phyloP scores from a whole-genome alignment of 2,797 vertebrate genomes.

The Miichthys miiuy region DNA sequence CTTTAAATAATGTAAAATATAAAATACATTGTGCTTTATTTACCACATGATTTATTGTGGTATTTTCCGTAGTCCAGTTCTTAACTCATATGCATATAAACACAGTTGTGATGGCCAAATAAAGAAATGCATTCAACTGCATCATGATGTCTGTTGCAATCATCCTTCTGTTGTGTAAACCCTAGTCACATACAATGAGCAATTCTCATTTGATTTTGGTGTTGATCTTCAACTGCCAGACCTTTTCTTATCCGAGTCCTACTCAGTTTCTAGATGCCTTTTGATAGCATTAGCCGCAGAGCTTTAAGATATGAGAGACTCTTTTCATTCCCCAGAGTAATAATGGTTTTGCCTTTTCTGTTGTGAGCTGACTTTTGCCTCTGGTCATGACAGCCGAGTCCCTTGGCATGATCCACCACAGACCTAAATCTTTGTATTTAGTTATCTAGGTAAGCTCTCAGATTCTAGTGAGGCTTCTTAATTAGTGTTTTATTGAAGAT shows the following conservation, averaged over 20 bases:
- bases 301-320: constrained; percentile 2
- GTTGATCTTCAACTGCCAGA: constrained; percentile 7
- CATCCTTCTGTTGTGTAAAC: neutral
- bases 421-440: constrained; percentile 8
- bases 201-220: neutral
- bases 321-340: constrained; percentile 13
- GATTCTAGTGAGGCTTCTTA: constrained; percentile 10
- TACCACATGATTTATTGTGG: too few species aligned
- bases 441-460: constrained; percentile 15
- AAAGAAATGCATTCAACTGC: neutral
- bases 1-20: too few species aligned
- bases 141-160: neutral
- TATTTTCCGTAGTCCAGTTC: neutral
- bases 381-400: constrained; percentile 10
- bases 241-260: neutral
- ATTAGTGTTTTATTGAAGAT: constrained; percentile 20
- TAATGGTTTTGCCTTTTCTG: constrained; percentile 23
- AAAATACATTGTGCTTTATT: too few species aligned
- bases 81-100: neutral
- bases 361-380: constrained; percentile 41
- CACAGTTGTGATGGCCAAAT: neutral
- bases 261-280: constrained; percentile 1
- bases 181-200: neutral
- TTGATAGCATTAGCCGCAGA: neutral
- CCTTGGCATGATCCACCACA: constrained; percentile 4